A percentile compares a stretch with the other conserved stretches of the same genome.
Conservation (phyloP, 2,797 vertebrate species). For the Natrix natrix region DNA sequence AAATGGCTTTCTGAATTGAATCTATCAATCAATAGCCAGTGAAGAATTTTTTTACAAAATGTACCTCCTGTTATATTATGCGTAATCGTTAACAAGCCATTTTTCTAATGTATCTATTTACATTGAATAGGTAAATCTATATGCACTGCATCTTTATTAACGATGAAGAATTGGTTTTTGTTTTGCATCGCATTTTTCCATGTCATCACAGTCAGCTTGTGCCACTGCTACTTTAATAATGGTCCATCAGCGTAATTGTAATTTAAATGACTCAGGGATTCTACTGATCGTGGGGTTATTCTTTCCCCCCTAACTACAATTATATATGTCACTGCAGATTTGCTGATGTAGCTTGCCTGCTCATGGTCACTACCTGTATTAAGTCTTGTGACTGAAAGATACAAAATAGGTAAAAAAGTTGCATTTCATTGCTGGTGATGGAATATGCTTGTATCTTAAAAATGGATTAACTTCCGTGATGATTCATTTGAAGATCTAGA, state of each 20-base stretch:
- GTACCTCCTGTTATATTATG: neutral
- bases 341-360: neutral
- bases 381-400: neutral
- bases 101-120: constrained; percentile 1
- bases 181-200: neutral
- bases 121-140: neutral
- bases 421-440: neutral
- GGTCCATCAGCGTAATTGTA: neutral
- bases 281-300: neutral
- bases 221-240: neutral
- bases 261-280: neutral
- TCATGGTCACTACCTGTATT: neutral
- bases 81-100: neutral
- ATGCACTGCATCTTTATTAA: neutral
- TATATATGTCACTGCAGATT: neutral
- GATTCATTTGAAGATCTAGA: neutral
- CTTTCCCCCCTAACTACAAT: neutral
- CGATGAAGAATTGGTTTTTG: constrained; percentile 5
- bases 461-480: neutral
- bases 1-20: neutral
- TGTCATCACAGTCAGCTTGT: neutral
- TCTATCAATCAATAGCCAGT: neutral
- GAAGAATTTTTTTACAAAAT: neutral
- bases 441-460: neutral
- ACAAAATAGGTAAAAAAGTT: neutral